phyloP scores from a whole-genome alignment of 2,888 invertebrate species.

The Mayetiola destructor region DNA sequence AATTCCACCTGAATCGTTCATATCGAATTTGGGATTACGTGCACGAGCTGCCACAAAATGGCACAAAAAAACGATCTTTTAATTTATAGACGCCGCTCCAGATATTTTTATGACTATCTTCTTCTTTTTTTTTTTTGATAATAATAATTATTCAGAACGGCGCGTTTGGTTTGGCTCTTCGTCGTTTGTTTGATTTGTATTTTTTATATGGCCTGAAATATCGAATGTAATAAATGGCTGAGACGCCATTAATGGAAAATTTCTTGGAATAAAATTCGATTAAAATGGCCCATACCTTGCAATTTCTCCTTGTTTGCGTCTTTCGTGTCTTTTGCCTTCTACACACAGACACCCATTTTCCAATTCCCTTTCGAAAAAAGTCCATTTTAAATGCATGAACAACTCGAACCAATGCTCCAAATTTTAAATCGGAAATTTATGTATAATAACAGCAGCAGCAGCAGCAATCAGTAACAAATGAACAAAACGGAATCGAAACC shows the following conservation, averaged over 20 bases:
- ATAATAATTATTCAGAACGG: not conserved
- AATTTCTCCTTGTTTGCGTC: not conserved
- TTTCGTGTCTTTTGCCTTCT: too few species aligned
- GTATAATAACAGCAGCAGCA: too few species aligned
- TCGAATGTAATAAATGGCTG: not conserved
- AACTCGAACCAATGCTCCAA: not conserved
- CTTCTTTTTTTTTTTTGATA: too few species aligned
- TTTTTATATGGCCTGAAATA: not conserved
- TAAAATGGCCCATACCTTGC: not conserved
- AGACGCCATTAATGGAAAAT: not conserved
- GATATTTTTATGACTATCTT: conserved; percentile 7
- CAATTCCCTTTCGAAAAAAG: not conserved
- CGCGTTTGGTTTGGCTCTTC: too few species aligned
- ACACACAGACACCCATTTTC: too few species aligned
- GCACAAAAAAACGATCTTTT: not conserved
- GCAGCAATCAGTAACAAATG: too few species aligned
- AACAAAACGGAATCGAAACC: too few species aligned
- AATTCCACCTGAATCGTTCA: not conserved
- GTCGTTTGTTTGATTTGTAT: too few species aligned
- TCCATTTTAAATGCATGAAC: not conserved
- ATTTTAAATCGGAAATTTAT: conserved; percentile 9
- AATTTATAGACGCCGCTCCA: conserved; percentile 9
- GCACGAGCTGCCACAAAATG: too few species aligned
- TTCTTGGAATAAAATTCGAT: not conserved
- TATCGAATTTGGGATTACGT: too few species aligned